Evolutionary conservation across 2,888 invertebrate genomes (phyloP).

Genomic region (Cyclophora punctaria): DNA sequence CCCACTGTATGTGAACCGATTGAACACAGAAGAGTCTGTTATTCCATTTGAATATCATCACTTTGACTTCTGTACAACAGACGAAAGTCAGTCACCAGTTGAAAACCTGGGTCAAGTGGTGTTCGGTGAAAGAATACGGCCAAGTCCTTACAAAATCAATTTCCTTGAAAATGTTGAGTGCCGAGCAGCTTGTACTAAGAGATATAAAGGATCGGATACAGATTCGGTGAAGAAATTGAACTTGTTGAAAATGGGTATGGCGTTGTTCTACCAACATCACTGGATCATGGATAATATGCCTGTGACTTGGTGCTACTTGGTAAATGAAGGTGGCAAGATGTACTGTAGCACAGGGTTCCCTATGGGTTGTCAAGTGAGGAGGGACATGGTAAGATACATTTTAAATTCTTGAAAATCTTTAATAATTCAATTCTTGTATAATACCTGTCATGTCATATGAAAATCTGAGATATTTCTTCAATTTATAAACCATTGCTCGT

Average conservation of each 20-base stretch:
- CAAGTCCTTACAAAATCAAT: conserved; percentile 92
- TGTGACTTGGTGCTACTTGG: conserved; percentile 95
- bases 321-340: conserved; percentile 79
- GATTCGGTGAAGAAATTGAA: conserved; percentile 82
- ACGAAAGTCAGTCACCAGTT: conserved; percentile 88
- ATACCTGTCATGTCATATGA: too few species aligned
- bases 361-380: conserved; percentile 93
- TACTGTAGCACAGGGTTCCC: conserved; percentile 98
- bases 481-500: too few species aligned
- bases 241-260: conserved; percentile 92
- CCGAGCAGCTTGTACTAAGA: conserved; percentile 77
- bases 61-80: conserved; percentile 94
- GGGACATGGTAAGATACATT: conserved; percentile 52
- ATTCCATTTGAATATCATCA: conserved; percentile 99
- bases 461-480: too few species aligned
- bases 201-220: conserved; percentile 79
- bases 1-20: conserved; percentile 92
- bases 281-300: conserved; percentile 99
- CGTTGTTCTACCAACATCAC: conserved; percentile 97
- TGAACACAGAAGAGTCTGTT: conserved; percentile 98
- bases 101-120: conserved; percentile 99
- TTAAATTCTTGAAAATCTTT: too few species aligned
- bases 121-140: conserved; percentile 98
- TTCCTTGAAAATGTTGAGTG: conserved; percentile 85
- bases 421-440: too few species aligned